Conservation (phyloP, 53 echinoderm and acorn worm genomes). For the Patiria pectinifera region DNA sequence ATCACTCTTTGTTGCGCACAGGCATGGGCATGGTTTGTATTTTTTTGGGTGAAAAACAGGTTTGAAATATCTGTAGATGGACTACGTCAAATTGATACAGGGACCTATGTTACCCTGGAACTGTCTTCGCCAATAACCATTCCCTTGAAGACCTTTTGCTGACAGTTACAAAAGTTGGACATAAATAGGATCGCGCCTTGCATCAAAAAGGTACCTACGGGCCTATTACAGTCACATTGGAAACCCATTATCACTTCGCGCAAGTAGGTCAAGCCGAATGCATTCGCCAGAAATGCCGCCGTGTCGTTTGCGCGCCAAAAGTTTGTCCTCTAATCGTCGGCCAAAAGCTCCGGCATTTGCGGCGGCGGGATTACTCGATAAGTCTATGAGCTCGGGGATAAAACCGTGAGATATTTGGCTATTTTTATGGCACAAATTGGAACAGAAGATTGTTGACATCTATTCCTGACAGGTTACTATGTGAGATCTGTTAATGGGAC, state of each 20-base stretch:
- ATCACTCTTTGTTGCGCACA: too few relatives aligned
- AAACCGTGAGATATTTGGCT: neutral
- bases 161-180: neutral
- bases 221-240: slow-evolving; percentile 18
- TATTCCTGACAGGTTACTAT: too few relatives aligned
- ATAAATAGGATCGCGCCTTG: neutral
- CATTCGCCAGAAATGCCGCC: slow-evolving; percentile 39
- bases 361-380: slow-evolving; percentile 14
- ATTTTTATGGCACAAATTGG: slow-evolving; percentile 20
- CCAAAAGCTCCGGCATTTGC: slow-evolving; percentile 8
- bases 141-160: neutral
- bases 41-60: neutral
- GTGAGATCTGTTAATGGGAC: too few relatives aligned
- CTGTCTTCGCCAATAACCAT: neutral
- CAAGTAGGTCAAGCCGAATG: slow-evolving; percentile 50
- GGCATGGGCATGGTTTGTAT: neutral
- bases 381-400: neutral
- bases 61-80: neutral
- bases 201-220: neutral
- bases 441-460: slow-evolving; percentile 1
- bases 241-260: slow-evolving; percentile 55
- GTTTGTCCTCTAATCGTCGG: slow-evolving; percentile 58
- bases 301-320: slow-evolving; percentile 62
- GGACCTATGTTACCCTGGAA: neutral
- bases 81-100: neutral